Base-by-base conservation (phyloP, 2,797 vertebrate species). In the Sebastes cheni region DNA sequence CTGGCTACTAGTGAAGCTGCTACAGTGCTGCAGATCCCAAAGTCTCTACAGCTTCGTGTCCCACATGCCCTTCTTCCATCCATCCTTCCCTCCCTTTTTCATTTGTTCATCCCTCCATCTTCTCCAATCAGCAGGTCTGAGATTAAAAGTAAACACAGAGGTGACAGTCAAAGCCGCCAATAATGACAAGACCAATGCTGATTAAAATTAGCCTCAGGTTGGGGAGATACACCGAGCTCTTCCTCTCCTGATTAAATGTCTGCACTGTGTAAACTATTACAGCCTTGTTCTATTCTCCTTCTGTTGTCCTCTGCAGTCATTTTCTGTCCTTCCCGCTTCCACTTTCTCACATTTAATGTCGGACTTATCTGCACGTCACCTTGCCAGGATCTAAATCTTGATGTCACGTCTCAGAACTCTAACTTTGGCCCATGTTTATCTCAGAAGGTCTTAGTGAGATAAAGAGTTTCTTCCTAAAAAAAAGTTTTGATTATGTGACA, bases 151-250 rank as follows among this genome's bases (percentile, higher is more conserved):
- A 98, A 98, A 97, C 96, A 96, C 94, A 89, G 94, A 94, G 92
- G 84, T 96, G 96, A 95, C 95, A 95, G 96, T 79, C 76, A 86
- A 93, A 90, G 93, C 90, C 72, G 65, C 84, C 76, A 83, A 88
- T 92, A 95, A 96, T 95, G 96, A 97, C 96, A 96, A 85, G 94
- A 77, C 95, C 87, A 23, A 80, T 88, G 91, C 94, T 97, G 97
- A 98, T 97, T 97, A 97, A 96, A 98, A 98, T 98, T 92, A 97
- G 96, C 95, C 92, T 67, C 84, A 86, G 94, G 92, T 94, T 92
- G 86, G 88, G 85, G 92, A 92, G 90, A 92, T 82, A 84, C 77
- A 87, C 89, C 64, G 58, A 75, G 74, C 87, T 84, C 79, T 64
- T 83, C 73, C 62, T 42, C 72, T 70, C 46, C 79, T 95, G 93